Evolutionary conservation across 92 coral and sea anemone species (phyloP).

Genomic region (Palythoa grandiflora): DNA sequence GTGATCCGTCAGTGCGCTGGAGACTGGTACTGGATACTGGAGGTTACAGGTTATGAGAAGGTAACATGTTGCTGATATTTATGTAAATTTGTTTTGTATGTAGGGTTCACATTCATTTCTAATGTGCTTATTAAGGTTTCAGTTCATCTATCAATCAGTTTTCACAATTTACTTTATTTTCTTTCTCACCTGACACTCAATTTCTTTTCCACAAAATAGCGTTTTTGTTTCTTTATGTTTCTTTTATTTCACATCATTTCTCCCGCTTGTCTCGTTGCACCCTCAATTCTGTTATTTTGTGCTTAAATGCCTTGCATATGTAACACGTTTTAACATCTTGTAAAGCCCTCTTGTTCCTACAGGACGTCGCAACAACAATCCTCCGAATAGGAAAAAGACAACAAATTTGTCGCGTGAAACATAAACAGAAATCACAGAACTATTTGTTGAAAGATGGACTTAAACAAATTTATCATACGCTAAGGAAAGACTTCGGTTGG

Average conservation of each 20-base stretch:
- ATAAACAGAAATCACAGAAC: background rate
- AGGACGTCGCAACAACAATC: background rate
- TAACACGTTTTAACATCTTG: background rate
- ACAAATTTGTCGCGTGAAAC: background rate
- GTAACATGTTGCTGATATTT: background rate
- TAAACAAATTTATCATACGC: background rate
- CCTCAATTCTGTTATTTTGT: background rate
- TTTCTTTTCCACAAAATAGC: background rate
- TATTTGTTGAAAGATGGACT: background rate
- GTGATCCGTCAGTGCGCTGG: background rate
- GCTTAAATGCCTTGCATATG: background rate
- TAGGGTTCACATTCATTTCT: too few species aligned
- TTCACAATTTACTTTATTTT: background rate
- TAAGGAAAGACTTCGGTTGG: background rate
- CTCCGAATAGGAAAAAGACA: background rate
- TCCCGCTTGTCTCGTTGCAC: background rate
- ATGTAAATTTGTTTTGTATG: too few species aligned
- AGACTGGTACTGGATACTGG: background rate
- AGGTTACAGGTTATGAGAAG: background rate
- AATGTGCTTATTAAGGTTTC: too few species aligned
- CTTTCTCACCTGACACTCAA: background rate
- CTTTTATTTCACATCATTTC: background rate
- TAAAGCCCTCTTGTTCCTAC: background rate
- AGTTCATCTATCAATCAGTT: background rate
- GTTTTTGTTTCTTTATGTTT: background rate